Evolutionary conservation across 2,888 invertebrate genomes (phyloP), one percentile per base, ranked within the genome.

Genomic region (Patella pellucida): DNA sequence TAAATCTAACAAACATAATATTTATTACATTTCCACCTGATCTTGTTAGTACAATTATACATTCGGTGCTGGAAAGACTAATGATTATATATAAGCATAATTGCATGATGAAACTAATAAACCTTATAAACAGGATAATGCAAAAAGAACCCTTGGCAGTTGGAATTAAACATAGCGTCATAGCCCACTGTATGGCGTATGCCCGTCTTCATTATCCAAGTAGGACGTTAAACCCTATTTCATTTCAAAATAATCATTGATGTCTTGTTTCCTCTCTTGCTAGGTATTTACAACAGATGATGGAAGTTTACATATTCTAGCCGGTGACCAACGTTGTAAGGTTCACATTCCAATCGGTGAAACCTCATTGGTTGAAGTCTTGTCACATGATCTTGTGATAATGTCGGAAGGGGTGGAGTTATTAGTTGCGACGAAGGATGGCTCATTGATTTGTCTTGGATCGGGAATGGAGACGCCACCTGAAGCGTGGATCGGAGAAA

Each of bases 371-470:
- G 88, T 89, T 15, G 85, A 87, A 73, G 80, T 88, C 11, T 74
- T 89, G 73, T 83, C 86, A 77, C 85, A 86, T 81, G 88, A 89
- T 77, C 78, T 88, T 12, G 83, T 87, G n/a, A 81, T 78, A 52
- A 79, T 81, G 70, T 82, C 85, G 76, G 83, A 84, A 52, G 89
- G 88, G 9, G 54, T 87, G 68, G 89, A 89, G 81, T 69, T 89
- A 23, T 79, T 89, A 19, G 82, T 89, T 31, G 83, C 89, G 16
- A 88, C 89, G 31, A 86, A 82, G 74, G 89, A 89, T 78, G 89
- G 89, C 27, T 85, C 88, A 68, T 74, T 89, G n/a, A 82, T 89
- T 31, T 89, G 88, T 77, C 79, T 89, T 68, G 88, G 88, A 16
- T 83, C 80, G 12, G 82, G 84, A 16, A 77, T 80, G 31, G 83